Percentiles rank a stretch among this genome's conserved stretches.
These are phyloP conservation scores for Piprites chloris DNA, from an alignment of 2,113 vertebrate species.

Conservation along the genomic window DNA sequence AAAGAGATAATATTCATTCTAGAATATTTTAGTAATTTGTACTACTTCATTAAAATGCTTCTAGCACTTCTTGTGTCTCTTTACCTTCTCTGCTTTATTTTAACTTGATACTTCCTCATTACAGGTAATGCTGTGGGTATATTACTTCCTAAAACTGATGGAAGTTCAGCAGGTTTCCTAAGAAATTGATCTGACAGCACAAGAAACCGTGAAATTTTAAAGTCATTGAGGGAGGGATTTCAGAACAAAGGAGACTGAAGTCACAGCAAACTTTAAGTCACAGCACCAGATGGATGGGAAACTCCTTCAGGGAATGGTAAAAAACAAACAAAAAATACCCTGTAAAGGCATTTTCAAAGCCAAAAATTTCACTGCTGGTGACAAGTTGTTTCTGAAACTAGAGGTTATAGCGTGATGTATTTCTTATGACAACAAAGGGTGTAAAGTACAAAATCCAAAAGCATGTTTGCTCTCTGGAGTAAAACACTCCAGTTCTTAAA, in stretches of 20 bases:
- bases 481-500: neutral
- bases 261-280: too few species aligned
- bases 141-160: neutral
- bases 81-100: neutral
- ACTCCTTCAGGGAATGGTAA: neutral
- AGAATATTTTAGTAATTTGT: neutral
- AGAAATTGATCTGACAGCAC: neutral
- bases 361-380: neutral
- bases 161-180: neutral
- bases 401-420: neutral
- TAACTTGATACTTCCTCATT: neutral
- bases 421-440: neutral
- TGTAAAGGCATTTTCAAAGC: neutral
- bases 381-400: neutral
- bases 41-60: neutral
- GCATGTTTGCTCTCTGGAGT: neutral
- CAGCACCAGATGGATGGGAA: neutral
- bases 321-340: neutral
- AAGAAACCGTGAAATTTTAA: neutral
- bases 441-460: neutral
- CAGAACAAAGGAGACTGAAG: neutral
- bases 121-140: neutral
- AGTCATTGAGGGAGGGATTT: neutral
- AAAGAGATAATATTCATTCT: neutral
- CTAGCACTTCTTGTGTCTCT: neutral